These are phyloP conservation scores for Helicolenus hilgendorfi DNA, from an alignment of 2,797 vertebrate species.

Conservation along the genomic window DNA sequence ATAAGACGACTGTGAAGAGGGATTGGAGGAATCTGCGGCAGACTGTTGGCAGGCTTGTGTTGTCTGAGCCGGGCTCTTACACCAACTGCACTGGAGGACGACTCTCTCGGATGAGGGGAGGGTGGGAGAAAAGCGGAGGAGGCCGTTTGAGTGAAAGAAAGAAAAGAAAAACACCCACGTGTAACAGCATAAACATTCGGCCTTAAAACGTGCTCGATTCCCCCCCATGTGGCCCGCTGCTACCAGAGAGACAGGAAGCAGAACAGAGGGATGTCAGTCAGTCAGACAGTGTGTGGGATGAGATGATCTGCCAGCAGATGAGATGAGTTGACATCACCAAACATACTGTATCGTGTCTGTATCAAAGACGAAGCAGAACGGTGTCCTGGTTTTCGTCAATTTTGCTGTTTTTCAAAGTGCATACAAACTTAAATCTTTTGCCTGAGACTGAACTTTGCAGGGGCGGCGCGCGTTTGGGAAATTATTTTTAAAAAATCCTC, in stretches of 20 bases:
- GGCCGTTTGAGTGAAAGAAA: slow-evolving; percentile 30
- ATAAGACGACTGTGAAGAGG: slow-evolving; percentile 65
- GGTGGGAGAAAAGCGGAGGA: slow-evolving; percentile 11
- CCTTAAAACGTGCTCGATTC: slow-evolving; percentile 28
- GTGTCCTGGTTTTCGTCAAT: slow-evolving; percentile 52
- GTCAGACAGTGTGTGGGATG: slow-evolving; percentile 65
- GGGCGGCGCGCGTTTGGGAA: background rate
- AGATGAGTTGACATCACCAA: slow-evolving; percentile 55
- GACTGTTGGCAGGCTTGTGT: slow-evolving; percentile 72
- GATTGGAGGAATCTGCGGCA: slow-evolving; percentile 66
- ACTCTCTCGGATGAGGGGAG: slow-evolving; percentile 24
- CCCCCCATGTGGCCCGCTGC: slow-evolving; percentile 31
- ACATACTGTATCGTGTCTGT: slow-evolving; percentile 54
- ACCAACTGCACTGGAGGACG: slow-evolving; percentile 51
- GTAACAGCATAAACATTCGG: slow-evolving; percentile 36
- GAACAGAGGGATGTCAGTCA: slow-evolving; percentile 58
- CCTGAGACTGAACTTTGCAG: slow-evolving; percentile 16
- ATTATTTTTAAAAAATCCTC: background rate
- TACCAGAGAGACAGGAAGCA: slow-evolving; percentile 43
- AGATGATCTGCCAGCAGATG: slow-evolving; percentile 53
- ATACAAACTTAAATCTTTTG: slow-evolving; percentile 23
- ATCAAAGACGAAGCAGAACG: slow-evolving; percentile 51
- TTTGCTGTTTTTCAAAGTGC: slow-evolving; percentile 32
- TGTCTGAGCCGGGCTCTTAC: slow-evolving; percentile 66
- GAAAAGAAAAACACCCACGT: slow-evolving; percentile 49